Conservation (phyloP, 1,140 invertebrate genomes). For the Dendrolimus kikuchii region DNA sequence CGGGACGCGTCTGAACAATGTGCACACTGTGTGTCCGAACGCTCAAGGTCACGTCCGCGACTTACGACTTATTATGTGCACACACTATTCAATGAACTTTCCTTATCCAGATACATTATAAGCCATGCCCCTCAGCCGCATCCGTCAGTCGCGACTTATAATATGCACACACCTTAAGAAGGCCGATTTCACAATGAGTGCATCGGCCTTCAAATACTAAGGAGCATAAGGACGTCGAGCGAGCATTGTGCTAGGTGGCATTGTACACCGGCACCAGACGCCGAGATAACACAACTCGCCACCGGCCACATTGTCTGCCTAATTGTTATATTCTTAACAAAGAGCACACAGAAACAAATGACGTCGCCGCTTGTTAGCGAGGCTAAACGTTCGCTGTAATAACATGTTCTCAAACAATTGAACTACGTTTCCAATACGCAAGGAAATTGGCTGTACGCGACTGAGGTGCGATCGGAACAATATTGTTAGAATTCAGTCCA, state of each 20-base stretch:
- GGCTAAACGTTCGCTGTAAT: conserved; percentile 59
- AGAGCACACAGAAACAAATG: conserved; percentile 48
- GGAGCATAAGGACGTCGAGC: conserved; percentile 63
- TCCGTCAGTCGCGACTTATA: not conserved
- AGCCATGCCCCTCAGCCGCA: too few species aligned
- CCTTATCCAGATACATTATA: too few species aligned
- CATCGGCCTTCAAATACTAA: conserved; percentile 50
- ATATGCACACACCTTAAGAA: conserved; percentile 23
- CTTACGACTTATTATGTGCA: too few species aligned
- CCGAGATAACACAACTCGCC: conserved; percentile 48
- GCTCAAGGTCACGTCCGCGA: too few species aligned
- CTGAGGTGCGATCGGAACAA: conserved; percentile 23
- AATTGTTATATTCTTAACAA: conserved; percentile 65
- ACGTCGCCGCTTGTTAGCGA: conserved; percentile 42
- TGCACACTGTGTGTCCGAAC: too few species aligned
- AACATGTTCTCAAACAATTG: conserved; percentile 66
- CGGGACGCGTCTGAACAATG: too few species aligned
- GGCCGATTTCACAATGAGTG: conserved; percentile 53
- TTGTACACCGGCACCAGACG: conserved; percentile 40
- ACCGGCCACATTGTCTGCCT: conserved; percentile 54
- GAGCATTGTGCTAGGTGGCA: conserved; percentile 47
- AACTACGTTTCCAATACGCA: conserved; percentile 49
- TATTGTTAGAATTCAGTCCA: conserved; percentile 6
- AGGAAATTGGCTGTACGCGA: conserved; percentile 42
- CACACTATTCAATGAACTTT: too few species aligned